A percentile compares a stretch with the other conserved stretches of the same genome.
These are phyloP conservation scores for Scaptomyza reducta DNA, from an alignment of 2,888 invertebrate species.

Conservation along the genomic window DNA sequence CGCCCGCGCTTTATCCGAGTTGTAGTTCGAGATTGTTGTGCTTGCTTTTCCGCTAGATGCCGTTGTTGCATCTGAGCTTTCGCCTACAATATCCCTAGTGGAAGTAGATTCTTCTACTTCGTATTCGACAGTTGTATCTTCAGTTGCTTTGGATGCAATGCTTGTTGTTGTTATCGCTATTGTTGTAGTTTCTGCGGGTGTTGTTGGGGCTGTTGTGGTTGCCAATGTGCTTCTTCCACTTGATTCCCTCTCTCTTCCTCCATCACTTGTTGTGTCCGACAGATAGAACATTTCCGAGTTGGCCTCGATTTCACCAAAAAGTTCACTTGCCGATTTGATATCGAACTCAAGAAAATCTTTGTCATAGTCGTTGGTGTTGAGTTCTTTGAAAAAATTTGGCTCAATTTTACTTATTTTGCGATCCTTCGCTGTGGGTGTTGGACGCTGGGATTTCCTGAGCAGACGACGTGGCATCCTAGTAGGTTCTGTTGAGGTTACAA, in stretches of 20 bases:
- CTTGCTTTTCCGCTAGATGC: slow-evolving; percentile 8
- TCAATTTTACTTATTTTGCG: slow-evolving; percentile 64
- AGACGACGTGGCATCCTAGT: background rate
- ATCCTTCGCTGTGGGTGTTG: slow-evolving; percentile 38
- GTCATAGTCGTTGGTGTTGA: background rate
- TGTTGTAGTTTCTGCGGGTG: slow-evolving; percentile 11
- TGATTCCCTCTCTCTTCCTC: background rate
- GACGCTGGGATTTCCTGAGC: slow-evolving; percentile 18
- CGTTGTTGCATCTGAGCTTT: slow-evolving; percentile 12
- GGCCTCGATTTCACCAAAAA: slow-evolving; percentile 15
- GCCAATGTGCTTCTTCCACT: too few relatives aligned
- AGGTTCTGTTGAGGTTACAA: background rate
- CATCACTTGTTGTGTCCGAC: slow-evolving; percentile 17
- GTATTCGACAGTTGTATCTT: slow-evolving; percentile 6
- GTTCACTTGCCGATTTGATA: slow-evolving; percentile 5
- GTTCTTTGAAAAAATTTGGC: background rate
- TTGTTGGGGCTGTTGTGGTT: slow-evolving; percentile 4
- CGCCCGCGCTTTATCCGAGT: slow-evolving; percentile 36
- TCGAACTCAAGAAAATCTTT: slow-evolving; percentile 12
- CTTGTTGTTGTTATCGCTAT: background rate
- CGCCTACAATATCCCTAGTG: slow-evolving; percentile 1
- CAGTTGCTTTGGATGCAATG: background rate
- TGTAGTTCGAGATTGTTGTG: slow-evolving; percentile 44
- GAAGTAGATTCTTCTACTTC: background rate
- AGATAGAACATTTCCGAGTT: slow-evolving; percentile 17